phyloP scores from a whole-genome alignment of 2,888 invertebrate species.

The Crepidodera aurea region DNA sequence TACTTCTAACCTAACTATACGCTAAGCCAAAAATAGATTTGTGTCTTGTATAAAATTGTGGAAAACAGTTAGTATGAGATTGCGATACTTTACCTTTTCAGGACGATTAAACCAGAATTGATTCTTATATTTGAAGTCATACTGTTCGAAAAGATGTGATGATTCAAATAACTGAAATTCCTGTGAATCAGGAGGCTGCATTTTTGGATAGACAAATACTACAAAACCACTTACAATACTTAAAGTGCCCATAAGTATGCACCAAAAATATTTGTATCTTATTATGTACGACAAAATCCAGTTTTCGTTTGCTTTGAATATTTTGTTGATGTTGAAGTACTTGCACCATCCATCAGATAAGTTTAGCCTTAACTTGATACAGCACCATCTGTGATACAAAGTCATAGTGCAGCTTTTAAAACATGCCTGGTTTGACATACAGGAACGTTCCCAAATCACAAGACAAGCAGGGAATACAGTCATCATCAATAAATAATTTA shows the following conservation, averaged over 20 bases:
- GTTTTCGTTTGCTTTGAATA: constrained; percentile 61
- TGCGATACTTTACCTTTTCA: constrained; percentile 45
- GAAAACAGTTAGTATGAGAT: not conserved
- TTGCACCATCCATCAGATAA: constrained; percentile 46
- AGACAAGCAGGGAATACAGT: constrained; percentile 92
- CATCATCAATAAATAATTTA: constrained; percentile 90
- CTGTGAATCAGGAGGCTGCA: constrained; percentile 83
- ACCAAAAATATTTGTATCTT: constrained; percentile 66
- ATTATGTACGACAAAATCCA: constrained; percentile 64
- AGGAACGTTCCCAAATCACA: constrained; percentile 73
- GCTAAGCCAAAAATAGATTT: too few species aligned
- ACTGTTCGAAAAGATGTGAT: constrained; percentile 88
- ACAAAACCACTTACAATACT: constrained; percentile 71
- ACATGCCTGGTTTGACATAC: constrained; percentile 47
- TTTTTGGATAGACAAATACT: constrained; percentile 83
- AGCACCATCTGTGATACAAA: constrained; percentile 49
- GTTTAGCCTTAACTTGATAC: constrained; percentile 44
- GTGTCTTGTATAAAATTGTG: not conserved
- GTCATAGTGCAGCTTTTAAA: constrained; percentile 47
- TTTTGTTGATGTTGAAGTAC: constrained; percentile 48
- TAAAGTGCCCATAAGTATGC: constrained; percentile 65
- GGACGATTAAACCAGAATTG: constrained; percentile 77
- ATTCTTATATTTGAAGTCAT: constrained; percentile 79
- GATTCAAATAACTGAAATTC: constrained; percentile 86
- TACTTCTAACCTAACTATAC: too few species aligned